Evolutionary conservation across 2,113 vertebrate species (phyloP).

Genomic region (Perognathus longimembris): DNA sequence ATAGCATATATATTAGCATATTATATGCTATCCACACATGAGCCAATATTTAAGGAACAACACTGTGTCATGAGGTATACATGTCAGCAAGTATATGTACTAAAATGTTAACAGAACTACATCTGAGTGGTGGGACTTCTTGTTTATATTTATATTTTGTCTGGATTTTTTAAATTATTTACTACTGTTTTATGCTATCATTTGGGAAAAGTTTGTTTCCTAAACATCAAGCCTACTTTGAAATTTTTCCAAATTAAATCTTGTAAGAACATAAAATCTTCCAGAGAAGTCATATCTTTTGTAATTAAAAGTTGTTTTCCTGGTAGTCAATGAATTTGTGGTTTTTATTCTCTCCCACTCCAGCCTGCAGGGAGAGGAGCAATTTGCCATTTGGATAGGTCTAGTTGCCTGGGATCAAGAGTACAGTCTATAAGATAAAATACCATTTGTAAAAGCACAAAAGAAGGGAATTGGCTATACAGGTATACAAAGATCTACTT

Average conservation of each 20-base stretch:
- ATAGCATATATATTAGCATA: not conserved
- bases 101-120: conserved; percentile 1
- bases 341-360: not conserved
- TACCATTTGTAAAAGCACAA: not conserved
- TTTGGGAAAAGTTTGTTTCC: not conserved
- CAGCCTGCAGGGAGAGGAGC: not conserved
- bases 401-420: not conserved
- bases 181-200: conserved; percentile 9
- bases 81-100: not conserved
- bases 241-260: conserved; percentile 27
- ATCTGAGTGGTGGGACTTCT: not conserved
- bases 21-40: not conserved
- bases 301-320: not conserved
- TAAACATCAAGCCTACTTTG: not conserved
- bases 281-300: conserved; percentile 13
- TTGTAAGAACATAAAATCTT: not conserved
- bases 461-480: not conserved
- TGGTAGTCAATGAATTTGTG: not conserved
- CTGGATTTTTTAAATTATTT: not conserved
- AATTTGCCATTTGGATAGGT: not conserved
- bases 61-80: not conserved
- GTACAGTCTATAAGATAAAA: not conserved
- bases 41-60: not conserved
- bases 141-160: conserved; percentile 2
- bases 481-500: not conserved